A percentile compares a stretch with the other conserved stretches of the same genome.
Evolutionary conservation across 2,113 vertebrate species (phyloP).

Genomic region (Hyaena hyaena): DNA sequence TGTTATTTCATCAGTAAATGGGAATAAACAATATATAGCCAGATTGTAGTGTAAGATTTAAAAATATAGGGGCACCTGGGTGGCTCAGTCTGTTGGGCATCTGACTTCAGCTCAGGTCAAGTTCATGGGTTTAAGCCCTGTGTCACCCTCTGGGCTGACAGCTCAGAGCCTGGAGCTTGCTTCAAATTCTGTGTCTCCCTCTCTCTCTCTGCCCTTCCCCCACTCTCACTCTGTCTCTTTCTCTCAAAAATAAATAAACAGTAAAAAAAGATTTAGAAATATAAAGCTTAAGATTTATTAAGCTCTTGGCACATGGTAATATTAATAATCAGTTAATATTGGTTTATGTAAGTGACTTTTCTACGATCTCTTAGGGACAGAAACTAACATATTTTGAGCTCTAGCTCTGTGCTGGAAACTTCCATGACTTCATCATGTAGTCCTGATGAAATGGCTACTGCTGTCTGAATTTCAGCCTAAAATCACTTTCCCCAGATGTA

Average conservation of each 20-base stretch:
- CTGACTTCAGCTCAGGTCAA: too few relatives aligned
- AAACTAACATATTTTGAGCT: constrained; percentile 19
- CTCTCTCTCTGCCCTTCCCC: too few relatives aligned
- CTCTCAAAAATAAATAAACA: too few relatives aligned
- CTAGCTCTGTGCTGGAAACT: constrained; percentile 25
- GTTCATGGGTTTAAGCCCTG: too few relatives aligned
- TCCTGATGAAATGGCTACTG: constrained; percentile 31
- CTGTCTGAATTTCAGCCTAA: constrained; percentile 60
- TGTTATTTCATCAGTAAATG: neutral
- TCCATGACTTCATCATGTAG: constrained; percentile 31
- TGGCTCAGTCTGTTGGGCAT: too few relatives aligned
- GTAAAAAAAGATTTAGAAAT: neutral
- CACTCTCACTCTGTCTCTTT: too few relatives aligned
- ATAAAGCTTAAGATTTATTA: neutral
- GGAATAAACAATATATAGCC: neutral
- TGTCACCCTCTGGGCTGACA: too few relatives aligned
- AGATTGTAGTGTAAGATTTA: neutral
- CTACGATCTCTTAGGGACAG: neutral
- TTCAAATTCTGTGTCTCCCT: too few relatives aligned
- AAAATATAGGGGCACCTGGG: too few relatives aligned
- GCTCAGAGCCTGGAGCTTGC: too few relatives aligned
- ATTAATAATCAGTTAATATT: neutral
- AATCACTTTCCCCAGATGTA: constrained; percentile 33
- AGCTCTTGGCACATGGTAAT: neutral
- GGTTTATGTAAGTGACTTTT: neutral